Percentiles rank a stretch among this genome's conserved stretches.
phyloP scores from a whole-genome alignment of 1,140 invertebrate species.

The Drosophila bifasciata region DNA sequence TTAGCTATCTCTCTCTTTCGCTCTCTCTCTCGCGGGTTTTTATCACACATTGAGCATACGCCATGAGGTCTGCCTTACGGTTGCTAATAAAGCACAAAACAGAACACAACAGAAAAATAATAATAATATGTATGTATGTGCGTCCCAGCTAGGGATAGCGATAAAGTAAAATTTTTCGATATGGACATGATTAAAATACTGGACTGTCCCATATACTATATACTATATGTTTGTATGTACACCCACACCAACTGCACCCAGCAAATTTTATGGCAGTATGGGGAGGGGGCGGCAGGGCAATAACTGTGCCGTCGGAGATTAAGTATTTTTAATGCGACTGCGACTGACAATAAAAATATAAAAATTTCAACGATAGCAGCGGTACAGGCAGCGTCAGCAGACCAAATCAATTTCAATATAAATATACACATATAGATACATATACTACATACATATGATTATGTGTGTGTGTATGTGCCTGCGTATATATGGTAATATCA shows the following conservation, averaged over 20 bases:
- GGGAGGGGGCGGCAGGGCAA: constrained; percentile 47
- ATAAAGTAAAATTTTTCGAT: constrained; percentile 82
- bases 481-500: constrained; percentile 47
- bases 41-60: constrained; percentile 79
- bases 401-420: constrained; percentile 77
- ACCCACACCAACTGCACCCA: constrained; percentile 2
- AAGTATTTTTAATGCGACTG: constrained; percentile 81
- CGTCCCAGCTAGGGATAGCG: constrained; percentile 43
- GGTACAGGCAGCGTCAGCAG: constrained; percentile 55
- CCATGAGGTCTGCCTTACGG: constrained; percentile 69
- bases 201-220: constrained; percentile 19
- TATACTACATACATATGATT: background rate
- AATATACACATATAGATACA: constrained; percentile 17
- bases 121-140: constrained; percentile 52
- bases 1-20: constrained; percentile 55
- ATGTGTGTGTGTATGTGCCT: constrained; percentile 21
- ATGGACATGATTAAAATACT: constrained; percentile 73
- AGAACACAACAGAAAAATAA: constrained; percentile 56
- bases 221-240: background rate
- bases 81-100: constrained; percentile 79
- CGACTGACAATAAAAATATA: constrained; percentile 76
- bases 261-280: constrained; percentile 28
- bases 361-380: constrained; percentile 77
- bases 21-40: constrained; percentile 37
- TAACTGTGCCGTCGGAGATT: constrained; percentile 72